Percentiles rank a stretch among this genome's conserved stretches.
Conservation (phyloP, 1,140 invertebrate genomes). For the Hycleus cichorii region DNA sequence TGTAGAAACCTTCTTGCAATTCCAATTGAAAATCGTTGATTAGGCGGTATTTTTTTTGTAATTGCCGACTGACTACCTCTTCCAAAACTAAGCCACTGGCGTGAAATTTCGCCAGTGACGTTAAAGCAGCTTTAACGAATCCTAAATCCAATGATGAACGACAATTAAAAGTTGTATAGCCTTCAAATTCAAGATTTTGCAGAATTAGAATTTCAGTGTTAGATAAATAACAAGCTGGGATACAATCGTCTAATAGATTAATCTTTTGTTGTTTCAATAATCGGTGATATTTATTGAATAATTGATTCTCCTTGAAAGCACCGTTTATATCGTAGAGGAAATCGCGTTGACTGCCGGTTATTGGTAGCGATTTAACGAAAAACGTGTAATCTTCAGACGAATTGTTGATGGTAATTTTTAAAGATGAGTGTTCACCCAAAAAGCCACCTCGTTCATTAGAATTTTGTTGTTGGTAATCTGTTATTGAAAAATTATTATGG, state of each 20-base stretch:
- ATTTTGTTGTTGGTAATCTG: background rate
- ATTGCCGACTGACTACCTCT: background rate
- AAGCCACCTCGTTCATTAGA: background rate
- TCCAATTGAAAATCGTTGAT: background rate
- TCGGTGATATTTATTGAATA: background rate
- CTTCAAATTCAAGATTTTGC: conserved; percentile 6
- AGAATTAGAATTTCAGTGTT: conserved; percentile 4
- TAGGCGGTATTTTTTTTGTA: background rate
- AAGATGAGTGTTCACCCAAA: background rate
- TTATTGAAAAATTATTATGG: background rate
- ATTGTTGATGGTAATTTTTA: background rate
- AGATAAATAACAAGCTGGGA: conserved; percentile 2
- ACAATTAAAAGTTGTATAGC: background rate
- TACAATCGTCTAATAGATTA: background rate
- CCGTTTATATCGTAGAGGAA: background rate
- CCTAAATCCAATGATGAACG: background rate
- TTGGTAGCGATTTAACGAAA: background rate
- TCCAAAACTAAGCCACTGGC: conserved; percentile 8
- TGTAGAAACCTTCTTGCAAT: conserved; percentile 8
- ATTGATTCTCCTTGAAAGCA: background rate
- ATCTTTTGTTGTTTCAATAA: background rate
- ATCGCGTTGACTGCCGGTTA: background rate
- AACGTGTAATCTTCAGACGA: background rate
- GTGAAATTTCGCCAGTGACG: conserved; percentile 11
- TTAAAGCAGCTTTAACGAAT: background rate